Conservation (phyloP, 2,888 invertebrate genomes). For the Lasioglossum vierecki region DNA sequence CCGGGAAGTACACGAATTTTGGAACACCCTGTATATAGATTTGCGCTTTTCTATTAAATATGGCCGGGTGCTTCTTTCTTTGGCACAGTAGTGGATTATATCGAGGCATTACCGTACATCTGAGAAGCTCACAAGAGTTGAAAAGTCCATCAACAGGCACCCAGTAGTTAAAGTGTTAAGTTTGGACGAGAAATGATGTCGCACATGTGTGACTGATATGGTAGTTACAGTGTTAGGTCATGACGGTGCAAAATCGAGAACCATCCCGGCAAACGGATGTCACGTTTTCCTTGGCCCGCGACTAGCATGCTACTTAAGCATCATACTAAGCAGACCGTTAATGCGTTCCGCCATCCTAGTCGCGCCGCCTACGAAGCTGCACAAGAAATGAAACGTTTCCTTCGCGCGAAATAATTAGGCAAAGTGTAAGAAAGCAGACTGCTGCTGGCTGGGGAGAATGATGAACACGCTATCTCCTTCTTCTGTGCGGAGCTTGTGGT, state of each 20-base stretch:
- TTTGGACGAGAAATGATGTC: not conserved
- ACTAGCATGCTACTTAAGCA: constrained; percentile 8
- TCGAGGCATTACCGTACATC: not conserved
- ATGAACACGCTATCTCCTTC: not conserved
- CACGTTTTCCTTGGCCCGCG: not conserved
- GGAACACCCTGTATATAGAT: too few species aligned
- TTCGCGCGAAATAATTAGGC: constrained; percentile 45
- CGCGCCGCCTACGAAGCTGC: not conserved
- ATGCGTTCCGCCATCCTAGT: not conserved
- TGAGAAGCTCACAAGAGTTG: not conserved
- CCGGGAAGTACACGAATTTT: too few species aligned
- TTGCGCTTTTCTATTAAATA: too few species aligned
- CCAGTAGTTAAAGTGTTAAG: not conserved
- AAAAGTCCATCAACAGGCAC: not conserved
- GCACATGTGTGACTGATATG: not conserved
- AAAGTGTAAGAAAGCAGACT: constrained; percentile 22
- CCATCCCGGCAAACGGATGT: not conserved
- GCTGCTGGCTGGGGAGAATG: not conserved
- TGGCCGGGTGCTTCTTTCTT: too few species aligned
- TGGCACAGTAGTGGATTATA: not conserved
- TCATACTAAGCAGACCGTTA: constrained; percentile 4
- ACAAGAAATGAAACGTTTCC: constrained; percentile 31
- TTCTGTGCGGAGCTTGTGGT: not conserved
- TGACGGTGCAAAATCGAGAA: not conserved
- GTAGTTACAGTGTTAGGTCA: not conserved